Conservation (phyloP, 2,797 vertebrate genomes). For the Oophaga sylvatica region DNA sequence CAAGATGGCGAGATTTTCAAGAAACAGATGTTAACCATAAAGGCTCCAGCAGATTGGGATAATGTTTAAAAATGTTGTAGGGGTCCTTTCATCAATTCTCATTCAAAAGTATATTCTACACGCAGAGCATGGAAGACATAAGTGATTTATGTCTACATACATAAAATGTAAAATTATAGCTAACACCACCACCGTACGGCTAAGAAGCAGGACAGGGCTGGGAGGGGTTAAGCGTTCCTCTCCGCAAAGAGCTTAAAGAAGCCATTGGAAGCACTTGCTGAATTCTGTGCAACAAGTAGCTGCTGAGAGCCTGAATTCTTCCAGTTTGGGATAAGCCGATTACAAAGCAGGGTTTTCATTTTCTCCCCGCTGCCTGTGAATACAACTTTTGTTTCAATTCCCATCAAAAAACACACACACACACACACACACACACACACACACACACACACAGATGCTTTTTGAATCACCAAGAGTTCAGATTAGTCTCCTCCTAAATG, state of each 20-base stretch:
- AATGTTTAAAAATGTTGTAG: too few species aligned
- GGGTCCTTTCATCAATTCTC: too few species aligned
- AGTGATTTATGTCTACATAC: too few species aligned
- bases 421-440: not conserved
- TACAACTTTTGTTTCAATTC: constrained; percentile 51
- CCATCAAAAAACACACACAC: not conserved
- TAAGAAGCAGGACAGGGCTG: not conserved
- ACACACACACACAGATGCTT: constrained; percentile 17
- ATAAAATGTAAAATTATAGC: not conserved
- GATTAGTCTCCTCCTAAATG: constrained; percentile 1
- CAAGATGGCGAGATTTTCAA: too few species aligned
- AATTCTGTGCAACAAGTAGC: constrained; percentile 17
- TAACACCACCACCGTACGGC: not conserved
- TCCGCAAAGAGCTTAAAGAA: not conserved
- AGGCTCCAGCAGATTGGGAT: too few species aligned
- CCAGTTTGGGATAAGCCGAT: constrained; percentile 48
- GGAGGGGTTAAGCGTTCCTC: constrained; percentile 26
- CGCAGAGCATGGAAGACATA: too few species aligned
- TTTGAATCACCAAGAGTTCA: constrained; percentile 26
- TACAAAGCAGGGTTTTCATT: constrained; percentile 52
- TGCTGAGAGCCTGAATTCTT: constrained; percentile 45
- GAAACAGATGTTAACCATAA: too few species aligned
- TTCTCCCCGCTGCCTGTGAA: constrained; percentile 39
- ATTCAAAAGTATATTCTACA: too few species aligned
- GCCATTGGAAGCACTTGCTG: constrained; percentile 42